Evolutionary conservation across 2,888 invertebrate species (phyloP), one percentile per base, ranked within the genome.

Genomic region (Siphonodentalium dalli): DNA sequence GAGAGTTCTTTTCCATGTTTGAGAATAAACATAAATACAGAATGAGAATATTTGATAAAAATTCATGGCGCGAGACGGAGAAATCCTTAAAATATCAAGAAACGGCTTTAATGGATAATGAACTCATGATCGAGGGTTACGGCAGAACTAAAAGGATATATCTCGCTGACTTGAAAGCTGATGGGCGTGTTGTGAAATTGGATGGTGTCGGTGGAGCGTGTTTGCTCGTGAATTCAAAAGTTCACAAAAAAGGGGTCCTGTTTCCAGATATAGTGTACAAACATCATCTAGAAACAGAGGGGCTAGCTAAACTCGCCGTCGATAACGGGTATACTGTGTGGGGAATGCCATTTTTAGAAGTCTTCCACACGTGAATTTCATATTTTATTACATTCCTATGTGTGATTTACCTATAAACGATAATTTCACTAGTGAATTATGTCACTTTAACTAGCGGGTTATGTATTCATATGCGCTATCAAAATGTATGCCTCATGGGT

Each of bases 201-300:
- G 78, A 78, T 59, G 78, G 78, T 1, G 78, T 78, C 5, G 78
- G 78, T 6, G 78, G 77, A 0, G 77, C 77, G 40, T 66, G 66
- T 2, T 49, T 78, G 34, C 54, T 78, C 11, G 56, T 78, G 1
- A 65, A 58, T 35, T 68, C 72, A 1, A 60, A 66, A 18, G 68
- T 67, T 35, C 78, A 78, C 47, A 54, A 63, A 29, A 62, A 69
- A 9, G 78, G 78, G 2, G 62, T 77, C 3, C 54, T 63, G 7
- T 78, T 78, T 55, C 77, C 78, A 2, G 68, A 75, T 20, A 64
- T 61, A 11, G 27, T 74, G 0, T 71, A 65, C 42, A 58, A 71
- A 3, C 64, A 74, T 45, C 77, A 75, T 46, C 72, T 78, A 4
- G 78, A 78, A 54, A 78, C 77, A 11, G 78, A 78, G 38, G 78